Base-by-base conservation (phyloP, 1,140 invertebrate species). In the Drosophila melanica region DNA sequence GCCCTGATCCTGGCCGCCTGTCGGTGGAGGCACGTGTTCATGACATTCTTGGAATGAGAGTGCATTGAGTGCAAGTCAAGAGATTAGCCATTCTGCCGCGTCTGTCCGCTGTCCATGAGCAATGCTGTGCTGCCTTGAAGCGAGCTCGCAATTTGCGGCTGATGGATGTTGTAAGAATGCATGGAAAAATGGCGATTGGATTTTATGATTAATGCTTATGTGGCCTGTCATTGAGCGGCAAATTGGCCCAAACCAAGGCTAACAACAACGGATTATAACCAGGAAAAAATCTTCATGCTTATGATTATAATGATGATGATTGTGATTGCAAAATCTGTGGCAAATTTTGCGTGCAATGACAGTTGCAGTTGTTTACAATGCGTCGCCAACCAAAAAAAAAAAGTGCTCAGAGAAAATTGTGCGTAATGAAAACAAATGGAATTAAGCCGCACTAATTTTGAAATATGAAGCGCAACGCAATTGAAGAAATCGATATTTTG, bases 101-200 rank as follows among this genome's bases (percentile, higher is more conserved):
- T 59, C 35, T 53, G 23, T 39, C 8, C 1, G 51, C 51, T 16
- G 27, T 44, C 20, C 35, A 33, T 16, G n/a, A 68, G 58, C 44
- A 54, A 73, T 35, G 39, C 39, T 9, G 2, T 4, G 9, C 53
- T 10, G 50, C 70, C 47, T 66, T 64, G 51, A 18, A 20, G 45
- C 33, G n/a, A 18, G 58, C 20, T 12, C n/a, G 55, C 63, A 63
- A 55, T 58, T 58, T 30, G 35, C 8, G n/a, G 51, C 42, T 47
- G 16, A 35, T 18, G 27, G 50, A 81, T 85, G 76, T 79, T 75
- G 82, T 48, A 82, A 87, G 76, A 82, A 89, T 89, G 47, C 79
- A 82, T 89, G 82, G 89, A 77, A 87, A 81, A 89, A 79, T 86
- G 71, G 65, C 77, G 70, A 87, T 87, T 87, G 79, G 77, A 77